Conservation (phyloP, 2,797 vertebrate genomes). For the Gymnoscopelus braueri region DNA sequence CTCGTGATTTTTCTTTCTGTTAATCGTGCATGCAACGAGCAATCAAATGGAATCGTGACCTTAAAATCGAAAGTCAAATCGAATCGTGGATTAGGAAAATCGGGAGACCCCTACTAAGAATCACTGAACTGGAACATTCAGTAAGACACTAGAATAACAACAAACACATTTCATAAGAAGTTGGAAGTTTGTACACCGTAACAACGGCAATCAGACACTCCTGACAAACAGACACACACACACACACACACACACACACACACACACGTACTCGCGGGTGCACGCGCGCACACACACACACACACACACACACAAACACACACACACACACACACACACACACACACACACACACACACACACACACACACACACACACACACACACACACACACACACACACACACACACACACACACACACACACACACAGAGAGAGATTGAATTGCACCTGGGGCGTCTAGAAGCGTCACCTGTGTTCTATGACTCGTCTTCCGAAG, state of each 20-base stretch:
- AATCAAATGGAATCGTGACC: too few relatives aligned
- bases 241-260: slow-evolving; percentile 9
- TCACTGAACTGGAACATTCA: too few relatives aligned
- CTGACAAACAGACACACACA: slow-evolving; percentile 45
- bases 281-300: neutral
- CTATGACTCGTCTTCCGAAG: slow-evolving; percentile 57
- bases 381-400: slow-evolving; percentile 6
- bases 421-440: slow-evolving; percentile 3
- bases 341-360: too few relatives aligned
- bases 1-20: too few relatives aligned
- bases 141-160: too few relatives aligned
- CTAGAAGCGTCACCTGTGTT: slow-evolving; percentile 49
- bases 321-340: neutral
- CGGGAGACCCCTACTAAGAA: too few relatives aligned
- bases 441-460: slow-evolving; percentile 46
- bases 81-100: too few relatives aligned
- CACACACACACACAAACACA: slow-evolving; percentile 11
- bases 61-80: too few relatives aligned
- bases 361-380: neutral
- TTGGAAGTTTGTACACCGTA: neutral
- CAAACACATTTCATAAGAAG: too few relatives aligned
- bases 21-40: too few relatives aligned
- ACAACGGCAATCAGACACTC: slow-evolving; percentile 38
- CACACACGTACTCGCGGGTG: too few relatives aligned
- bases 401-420: slow-evolving; percentile 7